Percentiles rank a stretch among this genome's conserved stretches.
These are phyloP conservation scores for Chrysoperla carnea DNA, from an alignment of 1,140 invertebrate species.

Conservation along the genomic window DNA sequence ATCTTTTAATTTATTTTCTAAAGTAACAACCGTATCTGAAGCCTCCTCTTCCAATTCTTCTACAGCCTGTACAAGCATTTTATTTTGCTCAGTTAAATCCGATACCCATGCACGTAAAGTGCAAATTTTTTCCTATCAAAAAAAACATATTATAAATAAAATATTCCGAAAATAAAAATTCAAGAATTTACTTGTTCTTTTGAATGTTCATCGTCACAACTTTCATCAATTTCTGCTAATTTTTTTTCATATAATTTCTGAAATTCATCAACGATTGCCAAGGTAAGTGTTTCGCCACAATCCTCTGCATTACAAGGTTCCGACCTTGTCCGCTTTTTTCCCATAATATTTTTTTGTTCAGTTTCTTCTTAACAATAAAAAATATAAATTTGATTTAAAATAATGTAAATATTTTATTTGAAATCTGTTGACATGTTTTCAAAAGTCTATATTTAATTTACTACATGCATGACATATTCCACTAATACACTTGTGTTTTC, in stretches of 20 bases:
- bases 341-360: no score
- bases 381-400: no score
- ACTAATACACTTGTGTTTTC: no score
- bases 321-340: no score
- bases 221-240: constrained; percentile 12
- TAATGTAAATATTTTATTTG: no score
- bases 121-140: constrained; percentile 28
- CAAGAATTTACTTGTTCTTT: no score
- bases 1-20: constrained; percentile 23
- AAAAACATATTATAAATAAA: background rate
- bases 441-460: no score
- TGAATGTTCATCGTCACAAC: constrained; percentile 8
- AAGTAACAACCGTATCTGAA: constrained; percentile 25
- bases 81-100: constrained; percentile 34
- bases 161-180: no score
- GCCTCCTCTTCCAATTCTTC: constrained; percentile 34
- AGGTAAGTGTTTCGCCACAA: constrained; percentile 13
- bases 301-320: no score
- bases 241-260: constrained; percentile 15
- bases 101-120: constrained; percentile 32
- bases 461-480: no score
- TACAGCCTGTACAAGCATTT: constrained; percentile 31
- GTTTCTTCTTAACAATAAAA: no score
- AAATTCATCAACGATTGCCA: constrained; percentile 17
- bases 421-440: no score